These are phyloP conservation scores for Drosophila meridiana DNA, from an alignment of 2,888 invertebrate genomes.

Conservation along the genomic window DNA sequence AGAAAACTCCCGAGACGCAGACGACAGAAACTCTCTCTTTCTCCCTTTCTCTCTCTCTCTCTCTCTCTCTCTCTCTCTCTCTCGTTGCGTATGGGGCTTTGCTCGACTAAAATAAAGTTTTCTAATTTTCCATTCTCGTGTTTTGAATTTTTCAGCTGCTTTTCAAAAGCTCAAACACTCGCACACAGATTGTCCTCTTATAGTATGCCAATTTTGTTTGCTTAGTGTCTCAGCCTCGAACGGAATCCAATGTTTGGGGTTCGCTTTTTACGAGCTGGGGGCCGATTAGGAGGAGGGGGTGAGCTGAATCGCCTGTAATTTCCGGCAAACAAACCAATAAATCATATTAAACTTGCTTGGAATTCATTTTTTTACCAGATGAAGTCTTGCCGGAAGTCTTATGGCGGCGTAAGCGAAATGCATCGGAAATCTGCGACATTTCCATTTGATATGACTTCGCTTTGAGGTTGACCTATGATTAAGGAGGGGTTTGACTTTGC, in stretches of 20 bases:
- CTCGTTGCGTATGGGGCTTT: slow-evolving; percentile 37
- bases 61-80: slow-evolving; percentile 27
- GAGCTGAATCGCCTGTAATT: slow-evolving; percentile 74
- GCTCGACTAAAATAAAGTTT: slow-evolving; percentile 77
- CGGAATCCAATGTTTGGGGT: slow-evolving; percentile 1
- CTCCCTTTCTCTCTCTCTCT: not conserved
- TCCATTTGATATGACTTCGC: slow-evolving; percentile 54
- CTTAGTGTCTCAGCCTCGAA: slow-evolving; percentile 46
- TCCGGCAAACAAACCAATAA: slow-evolving; percentile 84
- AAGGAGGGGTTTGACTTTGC: not conserved
- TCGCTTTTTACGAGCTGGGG: slow-evolving; percentile 35
- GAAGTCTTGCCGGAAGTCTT: slow-evolving; percentile 58
- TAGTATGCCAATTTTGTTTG: slow-evolving; percentile 74
- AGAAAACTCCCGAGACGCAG: slow-evolving; percentile 31
- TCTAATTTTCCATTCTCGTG: slow-evolving; percentile 80
- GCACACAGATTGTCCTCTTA: slow-evolving; percentile 43
- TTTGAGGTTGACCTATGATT: not conserved
- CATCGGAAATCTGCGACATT: slow-evolving; percentile 70
- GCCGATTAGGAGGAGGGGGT: slow-evolving; percentile 40
- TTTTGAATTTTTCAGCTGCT: slow-evolving; percentile 77
- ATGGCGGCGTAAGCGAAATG: slow-evolving; percentile 55
- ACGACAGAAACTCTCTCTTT: slow-evolving; percentile 33
- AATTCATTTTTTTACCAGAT: slow-evolving; percentile 35
- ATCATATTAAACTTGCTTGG: slow-evolving; percentile 81
- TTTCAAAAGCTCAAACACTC: slow-evolving; percentile 42